Evolutionary conservation across 2,888 invertebrate species (phyloP).

Genomic region (Dryocosmus kuriphilus): DNA sequence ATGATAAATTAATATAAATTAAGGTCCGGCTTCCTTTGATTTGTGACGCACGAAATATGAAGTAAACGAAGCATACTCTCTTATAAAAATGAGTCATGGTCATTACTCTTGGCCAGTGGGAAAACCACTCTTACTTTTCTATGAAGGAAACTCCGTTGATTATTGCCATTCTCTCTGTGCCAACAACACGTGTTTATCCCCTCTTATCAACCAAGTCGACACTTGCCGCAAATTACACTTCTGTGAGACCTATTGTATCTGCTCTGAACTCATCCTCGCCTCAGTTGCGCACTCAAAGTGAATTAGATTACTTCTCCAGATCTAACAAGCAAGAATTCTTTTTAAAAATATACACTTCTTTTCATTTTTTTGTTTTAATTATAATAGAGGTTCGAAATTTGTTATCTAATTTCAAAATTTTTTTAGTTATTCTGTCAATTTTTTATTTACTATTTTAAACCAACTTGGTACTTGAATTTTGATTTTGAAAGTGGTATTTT

Average conservation of each 20-base stretch:
- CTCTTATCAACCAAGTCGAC: conserved; percentile 26
- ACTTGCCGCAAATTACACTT: conserved; percentile 26
- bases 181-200: conserved; percentile 28
- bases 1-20: conserved; percentile 2
- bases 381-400: no score
- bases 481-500: no score
- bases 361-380: no score
- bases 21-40: neutral
- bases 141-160: conserved; percentile 34
- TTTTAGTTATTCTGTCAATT: no score
- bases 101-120: conserved; percentile 21
- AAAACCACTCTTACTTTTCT: conserved; percentile 40
- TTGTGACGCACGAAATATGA: conserved; percentile 16
- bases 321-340: neutral
- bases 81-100: conserved; percentile 29
- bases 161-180: conserved; percentile 35
- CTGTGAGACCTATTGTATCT: neutral
- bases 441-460: no score
- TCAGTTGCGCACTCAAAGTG: neutral
- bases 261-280: neutral
- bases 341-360: neutral
- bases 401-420: no score
- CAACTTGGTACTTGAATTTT: no score
- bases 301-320: neutral
- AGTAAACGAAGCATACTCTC: neutral